phyloP scores from a whole-genome alignment of 2,797 vertebrate genomes.

The Pempheris klunzingeri region DNA sequence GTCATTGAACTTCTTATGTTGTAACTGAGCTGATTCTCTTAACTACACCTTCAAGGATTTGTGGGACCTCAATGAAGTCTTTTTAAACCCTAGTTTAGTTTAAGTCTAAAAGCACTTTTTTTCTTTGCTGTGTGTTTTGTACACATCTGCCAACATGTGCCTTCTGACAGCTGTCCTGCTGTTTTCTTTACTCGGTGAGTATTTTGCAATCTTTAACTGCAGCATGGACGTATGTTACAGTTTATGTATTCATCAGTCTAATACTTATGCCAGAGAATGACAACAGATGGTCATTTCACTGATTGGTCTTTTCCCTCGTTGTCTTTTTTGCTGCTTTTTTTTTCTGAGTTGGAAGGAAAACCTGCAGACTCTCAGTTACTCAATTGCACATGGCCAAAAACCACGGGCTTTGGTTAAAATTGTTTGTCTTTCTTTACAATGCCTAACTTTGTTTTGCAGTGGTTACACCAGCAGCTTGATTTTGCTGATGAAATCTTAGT shows the following conservation, averaged over 20 bases:
- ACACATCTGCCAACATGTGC: conserved; percentile 75
- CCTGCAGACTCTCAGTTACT: not conserved
- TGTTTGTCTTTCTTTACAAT: conserved; percentile 2
- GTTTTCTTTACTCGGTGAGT: conserved; percentile 82
- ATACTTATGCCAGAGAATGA: not conserved
- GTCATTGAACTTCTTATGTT: not conserved
- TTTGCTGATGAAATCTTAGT: not conserved
- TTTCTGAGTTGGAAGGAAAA: not conserved
- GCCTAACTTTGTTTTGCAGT: conserved; percentile 3
- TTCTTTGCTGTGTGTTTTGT: not conserved
- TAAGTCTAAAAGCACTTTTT: not conserved
- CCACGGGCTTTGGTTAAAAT: not conserved
- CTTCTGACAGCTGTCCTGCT: conserved; percentile 67
- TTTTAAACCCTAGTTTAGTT: not conserved
- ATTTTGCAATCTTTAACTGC: not conserved
- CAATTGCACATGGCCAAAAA: not conserved
- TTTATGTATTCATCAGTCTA: not conserved
- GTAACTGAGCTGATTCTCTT: not conserved
- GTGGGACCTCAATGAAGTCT: not conserved
- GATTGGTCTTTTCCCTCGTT: not conserved
- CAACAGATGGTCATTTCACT: not conserved
- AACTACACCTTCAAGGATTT: not conserved
- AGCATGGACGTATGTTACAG: not conserved
- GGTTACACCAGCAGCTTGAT: not conserved
- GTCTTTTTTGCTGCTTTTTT: not conserved